These are phyloP conservation scores for Megaustenia siamemsis DNA, from an alignment of 2,888 invertebrate genomes.

Conservation along the genomic window DNA sequence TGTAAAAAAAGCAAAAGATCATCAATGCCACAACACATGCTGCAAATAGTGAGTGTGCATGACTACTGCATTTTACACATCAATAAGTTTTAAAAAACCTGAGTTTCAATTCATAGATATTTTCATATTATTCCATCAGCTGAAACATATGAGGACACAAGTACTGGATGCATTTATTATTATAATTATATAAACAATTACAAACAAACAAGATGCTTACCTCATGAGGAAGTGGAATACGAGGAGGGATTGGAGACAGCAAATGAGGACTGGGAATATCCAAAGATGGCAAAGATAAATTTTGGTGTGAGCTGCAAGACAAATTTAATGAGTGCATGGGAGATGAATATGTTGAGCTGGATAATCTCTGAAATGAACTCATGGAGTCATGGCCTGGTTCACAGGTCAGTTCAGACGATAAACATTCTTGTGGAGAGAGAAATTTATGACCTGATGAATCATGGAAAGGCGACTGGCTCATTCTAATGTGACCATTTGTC, in stretches of 20 bases:
- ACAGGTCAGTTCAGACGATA: background rate
- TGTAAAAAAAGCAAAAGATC: too few species aligned
- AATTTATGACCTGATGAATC: background rate
- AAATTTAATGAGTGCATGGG: background rate
- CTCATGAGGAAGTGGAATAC: slow-evolving; percentile 54
- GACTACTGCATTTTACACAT: too few species aligned
- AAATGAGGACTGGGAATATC: slow-evolving; percentile 30
- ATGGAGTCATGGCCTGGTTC: background rate
- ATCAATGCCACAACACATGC: too few species aligned
- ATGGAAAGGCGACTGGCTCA: background rate
- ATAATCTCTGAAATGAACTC: slow-evolving; percentile 16
- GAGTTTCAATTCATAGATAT: too few species aligned
- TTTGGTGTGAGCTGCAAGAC: background rate
- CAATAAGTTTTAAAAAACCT: too few species aligned
- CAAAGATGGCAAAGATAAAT: slow-evolving; percentile 31
- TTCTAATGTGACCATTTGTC: slow-evolving; percentile 1
- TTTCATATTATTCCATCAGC: background rate
- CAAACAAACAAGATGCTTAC: slow-evolving; percentile 22
- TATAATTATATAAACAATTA: too few species aligned
- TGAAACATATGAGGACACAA: too few species aligned
- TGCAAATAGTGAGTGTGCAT: too few species aligned
- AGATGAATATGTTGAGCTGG: slow-evolving; percentile 14
- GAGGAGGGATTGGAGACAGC: slow-evolving; percentile 49
- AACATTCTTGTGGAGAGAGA: slow-evolving; percentile 18
- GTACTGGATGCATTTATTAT: too few species aligned